Evolutionary conservation across 64 coral and sea anemone species (phyloP), one percentile per base, ranked within the genome.

Genomic region (Anthopleura sola): DNA sequence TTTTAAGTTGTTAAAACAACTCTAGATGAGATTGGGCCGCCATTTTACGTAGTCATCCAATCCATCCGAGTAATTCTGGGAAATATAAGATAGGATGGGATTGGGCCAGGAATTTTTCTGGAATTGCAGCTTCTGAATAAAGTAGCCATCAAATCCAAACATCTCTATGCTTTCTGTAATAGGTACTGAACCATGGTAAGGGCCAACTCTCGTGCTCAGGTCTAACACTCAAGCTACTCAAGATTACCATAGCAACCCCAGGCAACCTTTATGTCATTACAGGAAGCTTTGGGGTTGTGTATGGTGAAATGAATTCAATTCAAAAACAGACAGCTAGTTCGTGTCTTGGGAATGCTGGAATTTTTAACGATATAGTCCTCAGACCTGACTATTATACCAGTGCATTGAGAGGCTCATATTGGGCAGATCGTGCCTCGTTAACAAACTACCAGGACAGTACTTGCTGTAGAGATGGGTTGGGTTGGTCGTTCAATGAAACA

Each of bases 161-260:
- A 28, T 71, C 12, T 71, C 0, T 29, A 71, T 34, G 21, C n/a
- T 71, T 32, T 34, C 28, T 14, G 13, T 32, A 71, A 71, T 20
- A 71, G 66, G 66, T 71, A 34, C 31, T 71, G 31, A 71, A 17
- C 13, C 66, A 36, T 71, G 66, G 66, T 31, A 34, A 8, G 10
- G 34, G 66, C 1, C 66, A 71, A 28, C 66, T 71, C 24, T 16
- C 3, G 66, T 71, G 66, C 31, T 71, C 66, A 71, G 37, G 37
- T 46, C 76, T 79, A 20, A 20, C 39, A 9, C 38, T 79, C 18
- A 38, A 44, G 36, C 18, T 24, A 2, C 36, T 79, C 39, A 23
- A 40, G 37, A 23, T 48, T 47, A 79, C 76, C 76, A 79, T 79
- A 79, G 31, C 76, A 79, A 48, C 39, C 18, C 76, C 76, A 46